Evolutionary conservation across 92 coral and sea anemone species (phyloP), one percentile per base, ranked within the genome.

Genomic region (Blastomussa wellsi): DNA sequence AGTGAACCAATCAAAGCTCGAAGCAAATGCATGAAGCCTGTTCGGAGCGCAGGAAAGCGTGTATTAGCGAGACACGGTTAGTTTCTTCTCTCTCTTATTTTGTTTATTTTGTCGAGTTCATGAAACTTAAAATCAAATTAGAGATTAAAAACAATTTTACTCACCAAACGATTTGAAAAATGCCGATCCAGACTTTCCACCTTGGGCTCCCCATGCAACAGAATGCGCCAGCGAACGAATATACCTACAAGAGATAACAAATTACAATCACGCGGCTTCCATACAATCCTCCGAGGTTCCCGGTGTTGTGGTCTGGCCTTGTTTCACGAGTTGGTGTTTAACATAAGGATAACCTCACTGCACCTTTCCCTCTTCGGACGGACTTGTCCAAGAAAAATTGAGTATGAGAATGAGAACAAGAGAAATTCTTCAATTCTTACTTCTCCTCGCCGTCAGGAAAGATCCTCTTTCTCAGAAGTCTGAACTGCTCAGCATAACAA

Each of bases 131-230:
- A 47, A 57, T 1, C 2, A 20, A 59, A 39, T 71, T 35, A 26
- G 3, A n/a, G n/a, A n/a, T n/a, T n/a, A n/a, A 15, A 12, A 32
- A 73, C 37, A 76, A 32, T n/a, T 24, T 36, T 49, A 77, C 76
- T 72, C 79, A 96, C 99, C 99, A 69, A 93, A 76, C 0, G 98
- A 87, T 62, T 96, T 96, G 82, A 92, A 93, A 87, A 96, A 96
- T 1, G 98, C 79, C 3, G 99, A 96, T 2, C 99, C 99, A 19
- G 98, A 94, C 68, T 96, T 96, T 4, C 99, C 99, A 13, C 99
- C 99, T 1, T 90, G 91, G 12, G 95, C 98, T 72, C 93, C 91
- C 99, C 99, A 96, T 0, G 87, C 91, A 26, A 94, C 98, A 74
- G 98, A 94, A 78, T 92, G 93, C 41, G 92, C 95, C 80, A 96